Conservation (phyloP, 1,140 invertebrate species). For the Sitophilus oryzae region DNA sequence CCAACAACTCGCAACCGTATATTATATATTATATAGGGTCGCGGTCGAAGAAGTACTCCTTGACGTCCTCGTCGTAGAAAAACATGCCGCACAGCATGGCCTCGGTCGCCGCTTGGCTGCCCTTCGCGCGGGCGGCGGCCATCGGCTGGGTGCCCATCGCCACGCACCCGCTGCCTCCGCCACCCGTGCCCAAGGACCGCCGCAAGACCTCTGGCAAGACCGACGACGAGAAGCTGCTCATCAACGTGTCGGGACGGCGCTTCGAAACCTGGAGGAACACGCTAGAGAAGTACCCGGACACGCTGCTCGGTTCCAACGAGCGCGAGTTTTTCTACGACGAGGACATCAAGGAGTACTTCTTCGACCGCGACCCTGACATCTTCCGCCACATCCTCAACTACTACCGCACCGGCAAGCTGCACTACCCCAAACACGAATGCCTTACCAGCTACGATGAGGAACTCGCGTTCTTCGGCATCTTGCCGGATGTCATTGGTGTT, state of each 20-base stretch:
- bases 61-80: slow-evolving; percentile 97
- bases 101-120: slow-evolving; percentile 99
- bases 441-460: slow-evolving; percentile 98
- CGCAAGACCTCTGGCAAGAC: too few species aligned
- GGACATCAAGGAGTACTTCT: slow-evolving; percentile 97
- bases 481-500: slow-evolving; percentile 98
- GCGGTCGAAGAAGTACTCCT: slow-evolving; percentile 99
- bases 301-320: slow-evolving; percentile 94
- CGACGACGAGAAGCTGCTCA: slow-evolving; percentile 87
- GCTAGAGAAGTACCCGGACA: slow-evolving; percentile 98
- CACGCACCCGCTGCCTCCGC: slow-evolving; percentile 88
- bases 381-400: slow-evolving; percentile 99
- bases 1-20: too few species aligned
- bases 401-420: slow-evolving; percentile 96
- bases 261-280: slow-evolving; percentile 99
- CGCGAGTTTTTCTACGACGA: slow-evolving; percentile 99
- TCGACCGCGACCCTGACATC: slow-evolving; percentile 98
- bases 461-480: slow-evolving; percentile 96
- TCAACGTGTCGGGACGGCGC: slow-evolving; percentile 85
- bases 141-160: slow-evolving; percentile 96
- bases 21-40: too few species aligned
- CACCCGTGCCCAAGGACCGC: slow-evolving; percentile 83
- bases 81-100: slow-evolving; percentile 88
- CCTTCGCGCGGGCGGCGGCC: slow-evolving; percentile 97
- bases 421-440: slow-evolving; percentile 99